Evolutionary conservation across 2,888 invertebrate species (phyloP).

Genomic region (Syrista parreyssii): DNA sequence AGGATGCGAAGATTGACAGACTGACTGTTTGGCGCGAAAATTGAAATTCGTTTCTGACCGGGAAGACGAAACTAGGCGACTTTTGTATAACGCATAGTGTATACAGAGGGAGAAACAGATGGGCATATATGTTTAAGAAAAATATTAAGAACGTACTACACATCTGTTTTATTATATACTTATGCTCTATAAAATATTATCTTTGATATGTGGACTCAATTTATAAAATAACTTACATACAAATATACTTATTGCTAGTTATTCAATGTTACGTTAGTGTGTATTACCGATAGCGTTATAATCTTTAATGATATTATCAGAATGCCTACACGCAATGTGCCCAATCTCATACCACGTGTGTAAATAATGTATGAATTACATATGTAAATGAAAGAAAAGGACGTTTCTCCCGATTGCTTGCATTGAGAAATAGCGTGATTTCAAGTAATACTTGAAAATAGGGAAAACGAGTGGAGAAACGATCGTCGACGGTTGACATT

Average conservation of each 20-base stretch:
- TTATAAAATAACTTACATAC: slow-evolving; percentile 54
- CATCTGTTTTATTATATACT: slow-evolving; percentile 23
- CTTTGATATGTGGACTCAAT: slow-evolving; percentile 57
- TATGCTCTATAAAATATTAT: slow-evolving; percentile 54
- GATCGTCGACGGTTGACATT: background rate
- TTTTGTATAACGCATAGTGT: background rate
- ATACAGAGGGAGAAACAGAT: background rate
- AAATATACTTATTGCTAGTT: slow-evolving; percentile 38
- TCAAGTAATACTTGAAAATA: background rate
- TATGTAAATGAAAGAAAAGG: background rate
- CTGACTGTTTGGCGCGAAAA: no score
- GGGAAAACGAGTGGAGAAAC: background rate
- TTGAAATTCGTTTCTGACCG: background rate
- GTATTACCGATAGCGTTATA: background rate
- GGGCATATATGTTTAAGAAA: background rate
- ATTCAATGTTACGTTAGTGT: background rate
- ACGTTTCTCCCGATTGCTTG: background rate
- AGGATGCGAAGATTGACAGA: no score
- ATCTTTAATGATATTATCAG: background rate
- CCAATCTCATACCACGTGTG: background rate
- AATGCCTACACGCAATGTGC: background rate
- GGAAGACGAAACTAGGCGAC: background rate
- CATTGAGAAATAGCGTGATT: background rate
- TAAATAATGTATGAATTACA: no score
- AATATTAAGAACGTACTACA: background rate